Evolutionary conservation across 2,888 invertebrate genomes (phyloP), one percentile per base, ranked within the genome.

Genomic region (Ornithoptera priamus): DNA sequence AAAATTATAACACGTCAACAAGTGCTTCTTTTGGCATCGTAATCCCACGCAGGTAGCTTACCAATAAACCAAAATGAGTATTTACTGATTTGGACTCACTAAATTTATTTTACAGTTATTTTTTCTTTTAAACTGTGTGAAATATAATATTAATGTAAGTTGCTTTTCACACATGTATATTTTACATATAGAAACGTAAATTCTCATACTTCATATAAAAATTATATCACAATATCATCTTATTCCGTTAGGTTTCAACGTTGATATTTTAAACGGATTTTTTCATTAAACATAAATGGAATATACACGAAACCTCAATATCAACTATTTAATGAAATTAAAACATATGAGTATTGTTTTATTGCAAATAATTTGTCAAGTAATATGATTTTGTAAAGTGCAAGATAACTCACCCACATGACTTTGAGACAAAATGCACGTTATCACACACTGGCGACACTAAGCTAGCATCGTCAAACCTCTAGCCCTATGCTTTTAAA

Each of bases 401-500:
- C 17, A 30, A 36, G 20, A 20, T 50, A 65, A 72, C 72, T 78
- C 56, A 78, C 79, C 78, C 72, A 78, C 78, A 79, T 78, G 67
- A 65, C 71, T 68, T 50, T 78, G 72, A 53, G 53, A 78, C 72
- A 73, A 72, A 71, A 75, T 78, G 75, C 77, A 81, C 80, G 76
- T 73, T 69, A 68, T 73, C 65, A 75, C 77, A 80, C 80, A 77
- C 77, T 75, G 80, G 78, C 70, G 72, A 78, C 76, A 81, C 82
- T 83, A 75, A 76, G 80, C 78, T 77, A 67, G 42, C 67, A 67
- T 61, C 61, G 79, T 74, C 72, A 74, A 75, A 71, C 75, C 74
- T 69, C 67, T 76, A 75, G 79, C 80, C 76, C 72, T 71, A 78
- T 76, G 80, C 83, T 88, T 90, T 85, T 90, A 90, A 88, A 84